Evolutionary conservation across 2,888 invertebrate genomes (phyloP).

Genomic region (Erpobdella octoculata): DNA sequence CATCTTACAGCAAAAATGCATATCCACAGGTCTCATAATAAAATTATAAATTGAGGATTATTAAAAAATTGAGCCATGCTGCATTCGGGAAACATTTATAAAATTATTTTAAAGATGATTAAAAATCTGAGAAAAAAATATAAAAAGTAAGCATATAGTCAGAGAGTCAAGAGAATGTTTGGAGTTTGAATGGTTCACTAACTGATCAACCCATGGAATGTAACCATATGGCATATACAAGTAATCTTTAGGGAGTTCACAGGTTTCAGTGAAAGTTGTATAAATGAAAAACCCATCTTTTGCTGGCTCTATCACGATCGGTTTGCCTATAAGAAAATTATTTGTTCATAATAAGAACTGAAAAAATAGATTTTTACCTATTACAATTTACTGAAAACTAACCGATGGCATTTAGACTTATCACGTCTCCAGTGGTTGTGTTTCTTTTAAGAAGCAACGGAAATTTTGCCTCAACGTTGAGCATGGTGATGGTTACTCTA

Average conservation of each 20-base stretch:
- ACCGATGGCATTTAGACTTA: conserved; percentile 30
- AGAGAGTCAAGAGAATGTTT: neutral
- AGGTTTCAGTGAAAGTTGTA: conserved; percentile 31
- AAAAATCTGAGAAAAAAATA: too few species aligned
- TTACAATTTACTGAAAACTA: neutral
- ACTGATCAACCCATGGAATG: conserved; percentile 35
- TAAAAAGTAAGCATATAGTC: too few species aligned
- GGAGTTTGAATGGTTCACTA: neutral
- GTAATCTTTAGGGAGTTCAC: conserved; percentile 39
- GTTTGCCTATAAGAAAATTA: conserved; percentile 29
- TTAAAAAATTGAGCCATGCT: neutral
- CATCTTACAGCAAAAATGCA: too few species aligned
- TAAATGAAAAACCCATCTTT: conserved; percentile 37
- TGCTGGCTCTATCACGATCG: conserved; percentile 32
- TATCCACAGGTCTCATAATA: neutral
- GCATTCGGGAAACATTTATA: too few species aligned
- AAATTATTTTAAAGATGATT: too few species aligned
- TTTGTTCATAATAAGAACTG: neutral
- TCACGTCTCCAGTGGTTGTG: conserved; percentile 23
- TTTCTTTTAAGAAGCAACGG: conserved; percentile 35
- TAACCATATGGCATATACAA: conserved; percentile 41
- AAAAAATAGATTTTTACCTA: neutral
- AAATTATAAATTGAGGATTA: neutral
- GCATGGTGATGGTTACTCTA: conserved; percentile 27
- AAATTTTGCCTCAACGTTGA: conserved; percentile 21